Percentiles rank a stretch among this genome's conserved stretches.
Conservation (phyloP, 2,888 invertebrate genomes). For the Agrilus mali region DNA sequence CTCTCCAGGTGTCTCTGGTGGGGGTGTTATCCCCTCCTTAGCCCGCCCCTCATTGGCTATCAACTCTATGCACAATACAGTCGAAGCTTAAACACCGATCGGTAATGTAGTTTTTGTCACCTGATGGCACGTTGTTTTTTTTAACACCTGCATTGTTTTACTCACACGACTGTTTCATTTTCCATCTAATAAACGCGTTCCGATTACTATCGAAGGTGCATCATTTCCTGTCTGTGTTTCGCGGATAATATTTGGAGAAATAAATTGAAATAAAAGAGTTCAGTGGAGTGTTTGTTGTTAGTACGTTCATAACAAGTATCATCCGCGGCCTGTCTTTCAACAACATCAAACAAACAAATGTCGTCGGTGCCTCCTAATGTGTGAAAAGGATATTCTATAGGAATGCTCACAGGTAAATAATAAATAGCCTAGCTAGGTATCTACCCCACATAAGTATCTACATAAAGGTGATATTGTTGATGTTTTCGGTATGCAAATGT, state of each 20-base stretch:
- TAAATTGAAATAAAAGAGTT: too few species aligned
- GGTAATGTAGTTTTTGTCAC: conserved; percentile 34
- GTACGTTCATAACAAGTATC: too few species aligned
- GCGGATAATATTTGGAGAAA: too few species aligned
- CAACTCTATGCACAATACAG: conserved; percentile 36
- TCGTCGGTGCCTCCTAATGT: conserved; percentile 9
- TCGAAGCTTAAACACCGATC: conserved; percentile 34
- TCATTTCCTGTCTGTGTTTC: too few species aligned
- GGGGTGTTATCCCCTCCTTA: conserved; percentile 32
- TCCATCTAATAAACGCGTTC: too few species aligned
- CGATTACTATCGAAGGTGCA: too few species aligned
- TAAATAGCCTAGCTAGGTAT: background rate
- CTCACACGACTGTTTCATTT: conserved; percentile 3
- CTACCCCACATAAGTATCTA: too few species aligned
- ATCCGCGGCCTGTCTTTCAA: too few species aligned
- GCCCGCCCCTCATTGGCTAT: conserved; percentile 36
- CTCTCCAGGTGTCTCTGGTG: conserved; percentile 29
- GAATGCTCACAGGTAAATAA: conserved; percentile 28
- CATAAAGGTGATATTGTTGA: too few species aligned
- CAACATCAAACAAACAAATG: too few species aligned
- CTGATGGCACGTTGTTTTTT: conserved; percentile 28
- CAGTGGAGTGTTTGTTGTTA: too few species aligned
- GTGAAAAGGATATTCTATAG: conserved; percentile 20
- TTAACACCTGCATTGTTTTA: conserved; percentile 22
- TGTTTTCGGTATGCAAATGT: too few species aligned